Base-by-base conservation (phyloP, 1,140 invertebrate species). In the Ruditapes philippinarum region DNA sequence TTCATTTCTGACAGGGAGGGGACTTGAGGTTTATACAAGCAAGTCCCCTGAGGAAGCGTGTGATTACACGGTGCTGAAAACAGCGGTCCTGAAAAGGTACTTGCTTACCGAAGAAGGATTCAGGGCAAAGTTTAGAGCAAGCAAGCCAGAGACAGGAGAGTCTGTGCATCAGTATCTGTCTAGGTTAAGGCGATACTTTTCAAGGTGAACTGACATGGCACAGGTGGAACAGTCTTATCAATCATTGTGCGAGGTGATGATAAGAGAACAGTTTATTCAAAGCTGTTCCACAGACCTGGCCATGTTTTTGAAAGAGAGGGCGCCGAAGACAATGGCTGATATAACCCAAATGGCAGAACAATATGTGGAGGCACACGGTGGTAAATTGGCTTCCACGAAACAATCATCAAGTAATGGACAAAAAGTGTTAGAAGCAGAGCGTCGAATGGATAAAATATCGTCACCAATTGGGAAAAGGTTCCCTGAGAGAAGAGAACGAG, bases 191-290 rank as follows among this genome's bases (percentile, higher is more conserved):
- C 25, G 54, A 33, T 80, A 60, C 45, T 33, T 36, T 17, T 31
- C 25, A 36, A n/a, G 78, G 22, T 60, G 78, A 51, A 60, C 54
- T 0, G 22, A 54, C 36, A 60, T 57, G 51, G 51, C 12, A 22
- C 28, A 78, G 22, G 51, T 14, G 19, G 51, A 57, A 22, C 51
- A 57, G 14, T 22, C 14, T n/a, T 57, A 57, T 57, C 51, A 57
- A n/a, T 57, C 51, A 57, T n/a, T 57, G 51, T 57, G 51, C 22
- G 51, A n/a, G 9, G 3, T 57, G 51, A 57, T 80, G 78, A n/a
- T 80, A 22, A 17, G 51, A 57, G 45, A 80, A 25, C 78, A 80
- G 38, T 80, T 80, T 60, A 38, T 80, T 36, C 54, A 57, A 60
- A 22, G 12, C 25, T 80, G 49, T 22, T 54, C 45, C 17, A 0